Conservation (phyloP, 2,113 vertebrate species). For the Hemiprocne comata region DNA sequence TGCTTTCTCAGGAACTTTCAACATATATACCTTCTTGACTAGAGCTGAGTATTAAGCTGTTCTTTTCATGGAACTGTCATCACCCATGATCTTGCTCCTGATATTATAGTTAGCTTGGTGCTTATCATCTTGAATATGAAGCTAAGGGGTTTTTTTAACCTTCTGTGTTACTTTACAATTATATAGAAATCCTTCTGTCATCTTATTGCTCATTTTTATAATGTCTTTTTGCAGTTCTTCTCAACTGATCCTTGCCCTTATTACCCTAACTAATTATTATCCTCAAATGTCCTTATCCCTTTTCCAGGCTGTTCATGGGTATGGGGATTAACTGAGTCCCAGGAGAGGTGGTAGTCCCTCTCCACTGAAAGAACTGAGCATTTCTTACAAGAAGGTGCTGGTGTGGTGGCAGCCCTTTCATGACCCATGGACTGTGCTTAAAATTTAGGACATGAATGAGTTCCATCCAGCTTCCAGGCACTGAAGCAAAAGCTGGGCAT, state of each 20-base stretch:
- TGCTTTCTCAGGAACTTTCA: neutral
- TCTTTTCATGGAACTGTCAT: neutral
- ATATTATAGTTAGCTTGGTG: neutral
- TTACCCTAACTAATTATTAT: neutral
- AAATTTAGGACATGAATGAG: neutral
- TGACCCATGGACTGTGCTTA: neutral
- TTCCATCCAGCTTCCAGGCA: neutral
- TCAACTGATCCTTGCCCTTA: neutral
- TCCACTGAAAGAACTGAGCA: neutral
- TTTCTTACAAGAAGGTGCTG: neutral
- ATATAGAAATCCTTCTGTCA: neutral
- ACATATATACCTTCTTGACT: neutral
- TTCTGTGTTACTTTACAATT: neutral
- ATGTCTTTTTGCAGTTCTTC: neutral
- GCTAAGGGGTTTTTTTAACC: neutral
- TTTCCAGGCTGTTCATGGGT: neutral
- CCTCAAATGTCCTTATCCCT: rapidly evolving
- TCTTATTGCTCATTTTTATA: neutral
- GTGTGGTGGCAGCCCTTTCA: neutral
- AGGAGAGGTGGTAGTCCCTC: neutral
- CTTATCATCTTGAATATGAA: neutral
- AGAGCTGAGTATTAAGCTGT: neutral
- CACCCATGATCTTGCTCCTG: neutral
- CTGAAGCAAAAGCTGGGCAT: neutral
- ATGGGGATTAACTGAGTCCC: neutral